These are phyloP conservation scores for Chiloscyllium punctatum DNA, from an alignment of 2,797 vertebrate genomes.

Conservation along the genomic window DNA sequence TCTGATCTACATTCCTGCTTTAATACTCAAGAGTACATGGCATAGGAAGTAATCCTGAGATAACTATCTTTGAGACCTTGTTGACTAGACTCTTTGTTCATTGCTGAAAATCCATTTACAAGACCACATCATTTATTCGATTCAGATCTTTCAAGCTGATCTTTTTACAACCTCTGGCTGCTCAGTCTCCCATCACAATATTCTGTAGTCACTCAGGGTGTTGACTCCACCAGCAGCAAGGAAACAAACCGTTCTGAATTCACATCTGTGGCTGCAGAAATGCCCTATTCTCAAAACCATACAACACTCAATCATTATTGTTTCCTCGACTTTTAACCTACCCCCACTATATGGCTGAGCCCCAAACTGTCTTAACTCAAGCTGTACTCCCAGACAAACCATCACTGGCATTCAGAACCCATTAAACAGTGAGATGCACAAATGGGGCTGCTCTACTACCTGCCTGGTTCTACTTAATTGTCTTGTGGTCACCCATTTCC, in stretches of 20 bases:
- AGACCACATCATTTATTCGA: too few species aligned
- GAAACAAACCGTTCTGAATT: neutral
- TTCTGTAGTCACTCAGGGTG: neutral
- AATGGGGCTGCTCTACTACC: neutral
- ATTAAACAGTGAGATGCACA: neutral
- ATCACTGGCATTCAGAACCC: neutral
- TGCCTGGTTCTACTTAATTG: neutral
- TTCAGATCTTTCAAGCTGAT: too few species aligned
- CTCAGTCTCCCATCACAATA: neutral
- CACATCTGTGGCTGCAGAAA: neutral
- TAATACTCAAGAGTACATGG: too few species aligned
- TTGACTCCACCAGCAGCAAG: neutral
- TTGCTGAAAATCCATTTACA: too few species aligned
- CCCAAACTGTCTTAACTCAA: neutral
- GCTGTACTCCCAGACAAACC: neutral
- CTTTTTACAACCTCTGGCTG: neutral
- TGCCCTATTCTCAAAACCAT: neutral
- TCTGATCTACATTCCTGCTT: too few species aligned
- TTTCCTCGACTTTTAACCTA: neutral
- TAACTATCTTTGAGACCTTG: too few species aligned
- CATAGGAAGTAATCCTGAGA: too few species aligned
- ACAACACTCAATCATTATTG: neutral
- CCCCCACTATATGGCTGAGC: neutral
- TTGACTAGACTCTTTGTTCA: too few species aligned
- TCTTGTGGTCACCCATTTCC: neutral